Evolutionary conservation across 2,888 invertebrate species (phyloP).

Genomic region (Cheilosia vulpina): DNA sequence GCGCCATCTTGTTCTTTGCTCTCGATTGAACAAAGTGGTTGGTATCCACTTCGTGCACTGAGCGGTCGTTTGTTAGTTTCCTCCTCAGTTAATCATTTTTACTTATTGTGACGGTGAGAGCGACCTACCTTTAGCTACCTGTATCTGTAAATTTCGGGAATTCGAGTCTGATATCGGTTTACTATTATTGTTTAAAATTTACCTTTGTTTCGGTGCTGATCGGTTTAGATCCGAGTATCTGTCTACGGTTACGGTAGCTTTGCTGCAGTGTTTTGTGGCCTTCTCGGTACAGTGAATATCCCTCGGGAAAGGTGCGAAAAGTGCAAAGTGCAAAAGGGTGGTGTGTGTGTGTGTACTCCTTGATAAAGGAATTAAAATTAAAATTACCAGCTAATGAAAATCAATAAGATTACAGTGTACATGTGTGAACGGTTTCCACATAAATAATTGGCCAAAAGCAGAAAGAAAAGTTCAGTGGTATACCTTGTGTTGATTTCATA

Average conservation of each 20-base stretch:
- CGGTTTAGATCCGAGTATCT: no score
- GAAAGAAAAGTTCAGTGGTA: conserved; percentile 46
- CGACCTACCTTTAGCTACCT: conserved; percentile 31
- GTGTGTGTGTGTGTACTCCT: neutral
- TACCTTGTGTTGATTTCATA: conserved; percentile 58
- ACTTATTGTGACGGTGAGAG: conserved; percentile 26
- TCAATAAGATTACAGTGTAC: conserved; percentile 58
- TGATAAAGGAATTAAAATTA: neutral
- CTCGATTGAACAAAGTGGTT: conserved; percentile 57
- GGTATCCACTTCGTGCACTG: conserved; percentile 38
- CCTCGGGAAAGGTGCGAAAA: conserved; percentile 13
- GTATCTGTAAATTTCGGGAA: conserved; percentile 23
- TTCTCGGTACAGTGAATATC: conserved; percentile 2
- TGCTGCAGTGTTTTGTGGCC: neutral
- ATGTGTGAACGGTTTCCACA: conserved; percentile 29
- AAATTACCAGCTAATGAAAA: conserved; percentile 45
- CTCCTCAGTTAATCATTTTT: conserved; percentile 45
- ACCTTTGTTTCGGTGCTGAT: no score
- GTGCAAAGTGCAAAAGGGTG: conserved; percentile 13
- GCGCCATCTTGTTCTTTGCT: conserved; percentile 72
- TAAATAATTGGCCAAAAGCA: conserved; percentile 1
- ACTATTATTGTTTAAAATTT: neutral
- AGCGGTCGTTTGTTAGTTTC: conserved; percentile 56
- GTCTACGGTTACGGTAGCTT: no score
- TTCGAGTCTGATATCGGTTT: conserved; percentile 8